phyloP scores from a whole-genome alignment of 2,113 vertebrate species.

The Tursiops truncatus region DNA sequence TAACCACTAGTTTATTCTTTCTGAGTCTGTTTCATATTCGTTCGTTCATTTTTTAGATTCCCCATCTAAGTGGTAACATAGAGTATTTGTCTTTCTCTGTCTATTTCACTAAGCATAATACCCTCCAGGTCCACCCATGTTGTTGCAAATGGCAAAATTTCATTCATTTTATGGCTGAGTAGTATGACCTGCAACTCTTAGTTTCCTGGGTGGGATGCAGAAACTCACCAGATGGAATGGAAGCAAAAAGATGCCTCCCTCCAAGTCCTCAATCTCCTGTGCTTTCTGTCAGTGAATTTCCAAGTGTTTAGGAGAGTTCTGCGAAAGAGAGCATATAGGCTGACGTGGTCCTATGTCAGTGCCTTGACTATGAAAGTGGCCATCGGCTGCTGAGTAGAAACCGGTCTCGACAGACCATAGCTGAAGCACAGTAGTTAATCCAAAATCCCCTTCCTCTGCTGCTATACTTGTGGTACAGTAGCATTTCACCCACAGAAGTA shows the following conservation, averaged over 20 bases:
- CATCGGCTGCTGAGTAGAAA: not conserved
- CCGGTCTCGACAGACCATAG: not conserved
- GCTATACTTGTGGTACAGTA: not conserved
- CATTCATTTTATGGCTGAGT: not conserved
- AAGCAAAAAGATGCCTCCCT: not conserved
- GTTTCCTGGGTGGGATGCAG: not conserved
- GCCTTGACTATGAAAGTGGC: not conserved
- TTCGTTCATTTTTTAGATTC: not conserved
- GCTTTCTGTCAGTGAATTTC: not conserved
- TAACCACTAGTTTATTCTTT: not conserved
- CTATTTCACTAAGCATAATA: not conserved
- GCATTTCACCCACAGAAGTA: not conserved
- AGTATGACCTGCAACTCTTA: not conserved
- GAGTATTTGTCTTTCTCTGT: not conserved
- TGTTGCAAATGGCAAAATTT: not conserved
- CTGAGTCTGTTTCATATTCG: not conserved
- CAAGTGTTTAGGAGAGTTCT: not conserved
- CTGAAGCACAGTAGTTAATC: not conserved
- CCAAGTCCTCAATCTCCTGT: not conserved
- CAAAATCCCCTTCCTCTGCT: not conserved
- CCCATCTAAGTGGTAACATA: not conserved
- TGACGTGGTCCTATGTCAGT: not conserved
- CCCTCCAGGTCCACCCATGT: not conserved
- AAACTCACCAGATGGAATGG: not conserved
- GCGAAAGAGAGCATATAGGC: not conserved